Conservation (phyloP, 2,888 invertebrate genomes). For the Ornithoptera priamus region DNA sequence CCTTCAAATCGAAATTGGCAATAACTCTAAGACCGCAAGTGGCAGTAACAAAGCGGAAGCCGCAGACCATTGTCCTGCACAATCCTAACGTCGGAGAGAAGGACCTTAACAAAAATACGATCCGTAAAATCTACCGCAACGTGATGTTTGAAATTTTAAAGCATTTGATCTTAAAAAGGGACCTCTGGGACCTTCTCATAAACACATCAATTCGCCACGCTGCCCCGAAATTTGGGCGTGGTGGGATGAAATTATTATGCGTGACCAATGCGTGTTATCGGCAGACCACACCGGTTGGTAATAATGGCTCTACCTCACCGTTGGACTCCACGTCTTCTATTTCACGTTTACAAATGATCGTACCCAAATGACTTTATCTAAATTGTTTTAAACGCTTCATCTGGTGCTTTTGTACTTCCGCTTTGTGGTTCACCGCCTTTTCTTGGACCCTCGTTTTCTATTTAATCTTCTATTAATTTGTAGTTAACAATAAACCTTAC, state of each 20-base stretch:
- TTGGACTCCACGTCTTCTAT: conserved; percentile 16
- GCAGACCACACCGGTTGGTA: conserved; percentile 28
- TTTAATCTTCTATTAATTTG: too few relatives aligned
- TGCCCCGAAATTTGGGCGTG: conserved; percentile 26
- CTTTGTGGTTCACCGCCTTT: too few relatives aligned
- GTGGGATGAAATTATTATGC: conserved; percentile 24
- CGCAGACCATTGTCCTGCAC: conserved; percentile 6
- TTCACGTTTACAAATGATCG: conserved; percentile 19
- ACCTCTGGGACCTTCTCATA: conserved; percentile 5
- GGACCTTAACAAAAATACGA: conserved; percentile 8
- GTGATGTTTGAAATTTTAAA: conserved; percentile 12
- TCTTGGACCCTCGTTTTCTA: too few relatives aligned
- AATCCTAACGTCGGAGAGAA: neutral
- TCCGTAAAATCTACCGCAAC: conserved; percentile 27
- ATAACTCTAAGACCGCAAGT: neutral
- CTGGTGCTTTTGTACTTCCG: neutral
- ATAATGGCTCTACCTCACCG: conserved; percentile 8
- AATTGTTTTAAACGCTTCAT: conserved; percentile 24
- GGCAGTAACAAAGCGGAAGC: neutral
- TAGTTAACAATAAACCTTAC: too few relatives aligned
- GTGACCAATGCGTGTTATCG: conserved; percentile 29
- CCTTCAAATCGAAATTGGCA: neutral
- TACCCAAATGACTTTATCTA: conserved; percentile 22
- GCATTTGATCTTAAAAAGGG: conserved; percentile 14
- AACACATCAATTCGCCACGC: conserved; percentile 24